Percentiles rank a stretch among this genome's conserved stretches.
phyloP scores from a whole-genome alignment of 2,113 vertebrate genomes.

The Pollimyrus isidori region DNA sequence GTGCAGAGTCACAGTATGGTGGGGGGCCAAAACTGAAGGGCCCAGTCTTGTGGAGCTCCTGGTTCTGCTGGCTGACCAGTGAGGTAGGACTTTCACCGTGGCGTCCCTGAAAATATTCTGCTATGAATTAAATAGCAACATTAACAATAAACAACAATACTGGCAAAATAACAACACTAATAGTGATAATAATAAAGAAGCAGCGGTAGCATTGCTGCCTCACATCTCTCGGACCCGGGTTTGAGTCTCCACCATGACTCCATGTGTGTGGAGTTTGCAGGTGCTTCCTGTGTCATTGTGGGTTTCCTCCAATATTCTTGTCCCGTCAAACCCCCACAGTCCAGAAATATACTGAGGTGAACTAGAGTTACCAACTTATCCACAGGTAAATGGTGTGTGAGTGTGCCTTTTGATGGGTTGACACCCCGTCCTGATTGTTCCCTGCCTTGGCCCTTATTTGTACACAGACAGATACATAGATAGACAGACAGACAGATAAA shows the following conservation, averaged over 20 bases:
- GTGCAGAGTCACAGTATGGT: background rate
- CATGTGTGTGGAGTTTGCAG: background rate
- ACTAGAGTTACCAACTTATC: background rate
- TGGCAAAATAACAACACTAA: background rate
- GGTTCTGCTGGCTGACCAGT: background rate
- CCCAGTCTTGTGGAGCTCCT: background rate
- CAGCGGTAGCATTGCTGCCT: background rate
- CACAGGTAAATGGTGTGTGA: background rate
- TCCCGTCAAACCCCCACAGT: background rate
- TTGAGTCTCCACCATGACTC: background rate
- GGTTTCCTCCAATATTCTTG: background rate
- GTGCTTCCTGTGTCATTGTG: background rate
- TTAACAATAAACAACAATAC: background rate
- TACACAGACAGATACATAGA: background rate
- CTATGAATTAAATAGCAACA: background rate
- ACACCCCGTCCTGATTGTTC: background rate
- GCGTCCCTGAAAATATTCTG: background rate
- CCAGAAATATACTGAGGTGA: background rate
- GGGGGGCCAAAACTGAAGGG: background rate
- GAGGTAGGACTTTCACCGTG: background rate
- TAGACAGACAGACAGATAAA: background rate
- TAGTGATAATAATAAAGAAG: background rate
- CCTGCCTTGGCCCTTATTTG: background rate
- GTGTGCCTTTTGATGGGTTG: background rate
- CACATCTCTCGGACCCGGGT: background rate